Percentiles rank a stretch among this genome's conserved stretches.
Conservation (phyloP, 2,888 invertebrate species). For the Syrista parreyssii region DNA sequence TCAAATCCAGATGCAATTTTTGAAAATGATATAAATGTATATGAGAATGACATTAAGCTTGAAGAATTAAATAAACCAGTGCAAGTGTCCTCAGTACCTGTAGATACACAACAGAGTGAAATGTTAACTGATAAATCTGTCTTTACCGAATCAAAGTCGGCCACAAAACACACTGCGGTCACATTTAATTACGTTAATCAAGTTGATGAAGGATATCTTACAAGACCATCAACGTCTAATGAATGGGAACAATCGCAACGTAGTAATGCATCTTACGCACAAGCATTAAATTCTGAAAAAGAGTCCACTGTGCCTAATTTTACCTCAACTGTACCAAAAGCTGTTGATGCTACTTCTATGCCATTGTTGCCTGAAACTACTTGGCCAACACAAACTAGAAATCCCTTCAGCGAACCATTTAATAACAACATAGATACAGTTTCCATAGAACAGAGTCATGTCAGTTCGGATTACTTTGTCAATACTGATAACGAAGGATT, state of each 20-base stretch:
- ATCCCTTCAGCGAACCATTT: not conserved
- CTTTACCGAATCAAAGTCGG: not conserved
- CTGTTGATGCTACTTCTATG: not conserved
- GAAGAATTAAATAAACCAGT: not conserved
- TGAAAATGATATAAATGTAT: not conserved
- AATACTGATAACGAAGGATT: not conserved
- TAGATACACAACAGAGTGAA: not conserved
- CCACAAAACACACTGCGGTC: not conserved
- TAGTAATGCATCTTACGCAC: not conserved
- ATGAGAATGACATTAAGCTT: not conserved
- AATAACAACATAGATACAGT: not conserved
- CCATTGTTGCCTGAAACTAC: not conserved
- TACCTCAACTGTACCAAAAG: not conserved
- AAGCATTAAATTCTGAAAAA: not conserved
- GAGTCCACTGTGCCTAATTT: not conserved
- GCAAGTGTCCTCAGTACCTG: not conserved
- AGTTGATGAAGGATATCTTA: slow-evolving; percentile 7
- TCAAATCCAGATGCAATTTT: not conserved
- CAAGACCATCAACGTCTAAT: not conserved
- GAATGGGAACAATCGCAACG: not conserved
- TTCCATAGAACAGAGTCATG: not conserved
- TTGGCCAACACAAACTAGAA: not conserved
- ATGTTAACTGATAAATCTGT: not conserved
- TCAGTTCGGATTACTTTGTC: not conserved
- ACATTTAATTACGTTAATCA: not conserved